Evolutionary conservation across 2,888 invertebrate species (phyloP), one percentile per base, ranked within the genome.

Genomic region (Drosophila conformis): DNA sequence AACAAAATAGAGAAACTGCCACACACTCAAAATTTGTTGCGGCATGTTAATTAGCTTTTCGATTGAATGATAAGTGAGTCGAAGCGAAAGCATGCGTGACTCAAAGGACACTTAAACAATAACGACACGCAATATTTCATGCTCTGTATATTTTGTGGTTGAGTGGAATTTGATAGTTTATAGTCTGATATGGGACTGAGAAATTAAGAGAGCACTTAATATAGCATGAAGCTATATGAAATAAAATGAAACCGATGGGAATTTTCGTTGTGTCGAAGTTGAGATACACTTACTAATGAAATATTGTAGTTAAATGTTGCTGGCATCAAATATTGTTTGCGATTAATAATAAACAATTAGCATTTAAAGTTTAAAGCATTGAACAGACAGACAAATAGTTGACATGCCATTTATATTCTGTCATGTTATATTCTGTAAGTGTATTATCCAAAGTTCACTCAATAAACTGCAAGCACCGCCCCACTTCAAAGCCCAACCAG

Each of bases 151-250:
- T 72, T 56, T 38, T 78, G 70, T 51, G 56, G 56, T 77, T 69
- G 48, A 38, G 51, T 52, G 61, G 58, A 68, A 79, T 76, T 83
- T 82, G 80, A 82, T 82, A 78, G 87, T 78, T 76, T 62, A 71
- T 70, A 73, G 60, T 73, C 66, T 62, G 84, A 70, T 70, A 71
- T 70, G 76, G 63, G 33, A 25, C 57, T 58, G 72, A 71, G 56
- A 74, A 86, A 86, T 80, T 78, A 82, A 65, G 66, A 59, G 82
- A 74, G 88, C 86, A 87, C 89, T 87, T 85, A 82, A 89, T 83
- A 72, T 75, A 68, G 65, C 83, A 82, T 85, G 83, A 85, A 82
- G 75, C 64, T 60, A 79, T 76, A 15, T 15, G 21, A 21, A 69
- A 78, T 70, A 72, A 67, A 65, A 59, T 40, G 10, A 40, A 35